These are phyloP conservation scores for Orthosia incerta DNA, from an alignment of 2,888 invertebrate species.

Conservation along the genomic window DNA sequence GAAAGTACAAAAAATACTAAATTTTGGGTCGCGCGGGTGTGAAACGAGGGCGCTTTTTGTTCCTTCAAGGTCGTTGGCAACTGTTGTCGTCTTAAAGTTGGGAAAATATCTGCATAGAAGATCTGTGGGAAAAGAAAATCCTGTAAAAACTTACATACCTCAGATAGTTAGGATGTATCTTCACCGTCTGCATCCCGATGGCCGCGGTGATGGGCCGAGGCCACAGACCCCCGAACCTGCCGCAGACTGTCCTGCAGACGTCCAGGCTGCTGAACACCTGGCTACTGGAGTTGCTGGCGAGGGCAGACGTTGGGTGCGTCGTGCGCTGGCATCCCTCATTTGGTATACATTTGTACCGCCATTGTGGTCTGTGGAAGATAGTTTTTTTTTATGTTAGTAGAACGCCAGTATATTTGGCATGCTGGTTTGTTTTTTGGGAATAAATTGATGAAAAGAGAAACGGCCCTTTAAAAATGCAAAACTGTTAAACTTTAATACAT, in stretches of 20 bases:
- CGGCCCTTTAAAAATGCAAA: too few species aligned
- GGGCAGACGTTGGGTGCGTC: slow-evolving; percentile 75
- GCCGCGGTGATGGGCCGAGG: slow-evolving; percentile 92
- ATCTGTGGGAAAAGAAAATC: not conserved
- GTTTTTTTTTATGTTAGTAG: not conserved
- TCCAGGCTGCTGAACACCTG: slow-evolving; percentile 87
- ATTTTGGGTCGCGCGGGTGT: too few species aligned
- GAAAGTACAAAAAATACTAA: too few species aligned
- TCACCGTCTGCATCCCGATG: slow-evolving; percentile 83
- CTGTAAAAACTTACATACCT: slow-evolving; percentile 73
- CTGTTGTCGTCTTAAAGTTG: too few species aligned
- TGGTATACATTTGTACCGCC: slow-evolving; percentile 83
- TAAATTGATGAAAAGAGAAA: too few species aligned
- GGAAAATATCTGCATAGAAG: too few species aligned
- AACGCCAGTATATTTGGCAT: too few species aligned
- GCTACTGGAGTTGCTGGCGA: slow-evolving; percentile 70
- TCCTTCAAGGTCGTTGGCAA: too few species aligned
- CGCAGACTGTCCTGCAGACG: slow-evolving; percentile 93
- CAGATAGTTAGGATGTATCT: slow-evolving; percentile 91
- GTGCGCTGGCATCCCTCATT: slow-evolving; percentile 85
- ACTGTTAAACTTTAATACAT: too few species aligned
- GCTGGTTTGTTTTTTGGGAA: too few species aligned
- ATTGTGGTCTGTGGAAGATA: slow-evolving; percentile 78
- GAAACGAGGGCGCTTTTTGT: too few species aligned
- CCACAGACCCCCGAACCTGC: slow-evolving; percentile 93